These are phyloP conservation scores for Pyralis farinalis DNA, from an alignment of 2,888 invertebrate species.

Conservation along the genomic window DNA sequence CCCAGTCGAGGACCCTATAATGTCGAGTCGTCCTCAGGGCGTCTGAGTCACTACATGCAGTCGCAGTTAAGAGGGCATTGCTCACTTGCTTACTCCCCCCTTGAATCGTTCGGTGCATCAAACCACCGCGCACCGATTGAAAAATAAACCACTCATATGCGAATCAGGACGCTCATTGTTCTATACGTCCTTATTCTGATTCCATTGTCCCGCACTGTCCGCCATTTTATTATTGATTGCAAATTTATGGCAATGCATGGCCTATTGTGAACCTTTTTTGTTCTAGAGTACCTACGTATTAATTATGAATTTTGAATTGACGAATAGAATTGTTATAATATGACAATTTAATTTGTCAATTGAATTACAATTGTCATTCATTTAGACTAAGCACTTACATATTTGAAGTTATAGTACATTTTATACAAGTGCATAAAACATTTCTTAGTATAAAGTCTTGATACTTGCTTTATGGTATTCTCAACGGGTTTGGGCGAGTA, in stretches of 20 bases:
- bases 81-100: constrained; percentile 68
- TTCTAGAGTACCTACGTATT: neutral
- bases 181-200: constrained; percentile 63
- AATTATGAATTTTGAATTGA: no score
- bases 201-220: constrained; percentile 60
- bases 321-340: no score
- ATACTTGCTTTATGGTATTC: no score
- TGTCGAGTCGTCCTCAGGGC: constrained; percentile 75
- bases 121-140: constrained; percentile 36
- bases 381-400: no score
- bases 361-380: no score
- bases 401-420: no score
- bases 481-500: no score
- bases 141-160: constrained; percentile 54
- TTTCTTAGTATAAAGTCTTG: no score
- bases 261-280: constrained; percentile 56
- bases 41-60: constrained; percentile 71
- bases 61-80: constrained; percentile 78
- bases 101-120: constrained; percentile 55
- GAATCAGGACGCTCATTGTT: constrained; percentile 63
- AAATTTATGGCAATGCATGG: constrained; percentile 54
- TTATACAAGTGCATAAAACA: no score
- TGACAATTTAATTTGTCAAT: no score
- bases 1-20: constrained; percentile 76
- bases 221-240: constrained; percentile 63